A percentile compares a stretch with the other conserved stretches of the same genome.
These are phyloP conservation scores for Beroe ovata DNA, from an alignment of 37 sponge, comb jelly and placozoan species.

Conservation along the genomic window DNA sequence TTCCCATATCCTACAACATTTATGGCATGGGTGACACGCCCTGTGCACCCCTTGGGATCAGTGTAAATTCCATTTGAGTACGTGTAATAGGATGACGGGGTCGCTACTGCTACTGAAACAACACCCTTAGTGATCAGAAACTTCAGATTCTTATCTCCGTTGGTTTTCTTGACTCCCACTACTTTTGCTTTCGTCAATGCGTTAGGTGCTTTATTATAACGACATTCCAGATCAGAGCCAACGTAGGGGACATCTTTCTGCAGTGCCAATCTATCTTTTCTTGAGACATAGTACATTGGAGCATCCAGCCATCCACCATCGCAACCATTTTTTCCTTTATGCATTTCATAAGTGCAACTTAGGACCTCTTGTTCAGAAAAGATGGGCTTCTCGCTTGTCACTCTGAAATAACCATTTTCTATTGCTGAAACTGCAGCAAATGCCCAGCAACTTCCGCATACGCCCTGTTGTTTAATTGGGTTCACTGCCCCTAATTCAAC, in stretches of 20 bases:
- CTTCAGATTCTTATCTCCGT: background rate
- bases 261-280: background rate
- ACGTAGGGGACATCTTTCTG: background rate
- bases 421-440: conserved; percentile 5
- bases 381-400: background rate
- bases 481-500: background rate
- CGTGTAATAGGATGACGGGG: background rate
- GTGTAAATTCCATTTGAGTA: background rate
- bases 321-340: background rate
- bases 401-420: background rate
- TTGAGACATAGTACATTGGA: background rate
- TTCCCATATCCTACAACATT: conserved; percentile 9
- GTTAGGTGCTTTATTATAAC: background rate
- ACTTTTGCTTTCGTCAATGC: background rate
- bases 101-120: background rate
- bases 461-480: background rate
- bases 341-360: background rate
- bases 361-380: background rate
- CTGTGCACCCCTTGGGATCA: background rate
- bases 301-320: conserved; percentile 7
- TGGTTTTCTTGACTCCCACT: background rate
- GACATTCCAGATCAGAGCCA: background rate
- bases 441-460: background rate
- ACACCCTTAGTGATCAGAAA: background rate
- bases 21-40: background rate